phyloP scores from a whole-genome alignment of 2,888 invertebrate species.

The Spilarctia lutea region DNA sequence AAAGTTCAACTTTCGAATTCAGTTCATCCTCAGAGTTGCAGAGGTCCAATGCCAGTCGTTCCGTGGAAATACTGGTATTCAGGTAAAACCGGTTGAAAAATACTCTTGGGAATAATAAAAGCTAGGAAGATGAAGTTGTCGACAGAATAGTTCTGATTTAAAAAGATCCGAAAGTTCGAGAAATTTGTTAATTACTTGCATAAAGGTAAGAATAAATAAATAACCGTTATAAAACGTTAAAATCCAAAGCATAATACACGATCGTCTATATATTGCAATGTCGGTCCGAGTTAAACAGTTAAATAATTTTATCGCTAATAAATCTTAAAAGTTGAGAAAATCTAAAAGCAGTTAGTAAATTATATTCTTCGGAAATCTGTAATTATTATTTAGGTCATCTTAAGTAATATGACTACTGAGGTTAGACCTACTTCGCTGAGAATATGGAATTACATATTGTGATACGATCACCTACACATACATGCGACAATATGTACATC shows the following conservation, averaged over 20 bases:
- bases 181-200: no score
- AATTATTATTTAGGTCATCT: not conserved
- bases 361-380: not conserved
- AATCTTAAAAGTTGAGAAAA: no score
- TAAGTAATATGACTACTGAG: slow-evolving; percentile 4
- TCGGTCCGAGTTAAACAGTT: not conserved
- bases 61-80: no score
- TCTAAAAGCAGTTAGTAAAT: not conserved
- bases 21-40: no score
- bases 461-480: not conserved
- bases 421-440: not conserved
- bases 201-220: not conserved
- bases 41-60: no score
- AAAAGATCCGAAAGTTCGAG: no score
- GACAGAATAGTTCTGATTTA: no score
- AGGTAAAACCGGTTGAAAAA: no score
- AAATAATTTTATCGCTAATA: no score
- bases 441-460: slow-evolving; percentile 11
- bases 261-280: not conserved
- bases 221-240: not conserved
- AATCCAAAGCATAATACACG: not conserved
- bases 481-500: not conserved
- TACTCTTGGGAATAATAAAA: no score
- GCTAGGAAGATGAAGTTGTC: no score
- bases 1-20: no score